phyloP scores from a whole-genome alignment of 2,797 vertebrate genomes.

The Acropternis orthonyx region DNA sequence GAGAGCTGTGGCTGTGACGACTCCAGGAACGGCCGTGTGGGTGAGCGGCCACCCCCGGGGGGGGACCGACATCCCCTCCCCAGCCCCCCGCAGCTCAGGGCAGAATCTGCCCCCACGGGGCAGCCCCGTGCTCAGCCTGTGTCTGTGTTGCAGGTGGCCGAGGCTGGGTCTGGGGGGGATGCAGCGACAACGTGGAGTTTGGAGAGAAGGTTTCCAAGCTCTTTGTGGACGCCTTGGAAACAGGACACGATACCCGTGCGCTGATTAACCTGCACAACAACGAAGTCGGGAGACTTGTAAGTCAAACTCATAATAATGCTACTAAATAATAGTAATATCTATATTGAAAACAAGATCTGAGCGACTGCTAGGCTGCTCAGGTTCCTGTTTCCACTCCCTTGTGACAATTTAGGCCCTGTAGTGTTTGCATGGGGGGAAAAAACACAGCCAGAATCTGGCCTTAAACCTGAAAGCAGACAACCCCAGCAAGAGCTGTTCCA shows the following conservation, averaged over 20 bases:
- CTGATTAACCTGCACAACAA: conserved; percentile 97
- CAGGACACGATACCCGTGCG: conserved; percentile 90
- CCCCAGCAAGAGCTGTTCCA: background rate
- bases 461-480: background rate
- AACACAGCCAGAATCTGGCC: background rate
- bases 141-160: conserved; percentile 82
- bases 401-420: background rate
- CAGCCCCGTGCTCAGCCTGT: background rate
- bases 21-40: conserved; percentile 87
- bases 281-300: conserved; percentile 90
- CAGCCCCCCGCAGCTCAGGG: background rate
- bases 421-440: background rate
- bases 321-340: background rate
- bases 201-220: conserved; percentile 93
- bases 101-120: accelerated
- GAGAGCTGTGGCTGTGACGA: conserved; percentile 95
- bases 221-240: conserved; percentile 94
- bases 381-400: background rate
- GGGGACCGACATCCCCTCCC: accelerated
- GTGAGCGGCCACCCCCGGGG: conserved; percentile 46
- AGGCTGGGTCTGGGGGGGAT: conserved; percentile 98
- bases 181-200: conserved; percentile 94
- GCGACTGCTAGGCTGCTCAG: background rate
- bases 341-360: background rate
- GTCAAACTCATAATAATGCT: conserved; percentile 9